phyloP scores from a whole-genome alignment of 2,113 vertebrate species.

The Aleadryas rufinucha region DNA sequence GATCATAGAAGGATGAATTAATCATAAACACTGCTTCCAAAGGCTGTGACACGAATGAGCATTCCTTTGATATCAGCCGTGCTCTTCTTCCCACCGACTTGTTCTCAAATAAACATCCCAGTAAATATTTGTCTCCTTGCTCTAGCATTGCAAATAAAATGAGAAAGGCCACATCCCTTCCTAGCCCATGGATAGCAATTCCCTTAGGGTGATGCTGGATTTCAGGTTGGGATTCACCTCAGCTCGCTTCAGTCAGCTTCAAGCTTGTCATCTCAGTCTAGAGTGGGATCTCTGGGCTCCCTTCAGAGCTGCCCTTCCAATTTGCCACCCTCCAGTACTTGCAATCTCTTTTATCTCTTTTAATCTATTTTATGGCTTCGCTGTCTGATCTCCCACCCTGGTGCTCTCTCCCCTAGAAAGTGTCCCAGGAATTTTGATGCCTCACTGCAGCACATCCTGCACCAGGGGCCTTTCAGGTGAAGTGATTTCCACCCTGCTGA shows the following conservation, averaged over 20 bases:
- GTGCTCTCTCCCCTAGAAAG: not conserved
- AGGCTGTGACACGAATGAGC: constrained; percentile 26
- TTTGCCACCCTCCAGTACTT: not conserved
- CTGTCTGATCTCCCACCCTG: not conserved
- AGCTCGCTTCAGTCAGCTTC: not conserved
- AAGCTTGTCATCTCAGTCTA: not conserved
- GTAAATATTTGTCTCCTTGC: constrained; percentile 51
- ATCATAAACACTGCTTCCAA: constrained; percentile 28
- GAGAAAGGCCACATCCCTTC: not conserved
- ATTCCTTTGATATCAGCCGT: constrained; percentile 50
- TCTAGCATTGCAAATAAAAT: not conserved
- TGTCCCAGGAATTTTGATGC: not conserved
- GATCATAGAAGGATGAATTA: constrained; percentile 44
- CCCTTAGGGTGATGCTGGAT: not conserved
- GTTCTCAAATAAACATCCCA: constrained; percentile 60
- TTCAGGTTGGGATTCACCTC: not conserved
- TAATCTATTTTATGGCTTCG: not conserved
- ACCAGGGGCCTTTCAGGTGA: not conserved
- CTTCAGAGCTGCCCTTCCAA: not conserved
- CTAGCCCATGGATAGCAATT: not conserved
- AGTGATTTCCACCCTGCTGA: not conserved
- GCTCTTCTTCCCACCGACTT: constrained; percentile 54
- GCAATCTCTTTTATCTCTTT: not conserved
- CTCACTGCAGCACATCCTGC: not conserved
- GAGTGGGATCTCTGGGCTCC: not conserved